These are phyloP conservation scores for Ochotona princeps DNA, from an alignment of 2,113 vertebrate species.

Conservation along the genomic window DNA sequence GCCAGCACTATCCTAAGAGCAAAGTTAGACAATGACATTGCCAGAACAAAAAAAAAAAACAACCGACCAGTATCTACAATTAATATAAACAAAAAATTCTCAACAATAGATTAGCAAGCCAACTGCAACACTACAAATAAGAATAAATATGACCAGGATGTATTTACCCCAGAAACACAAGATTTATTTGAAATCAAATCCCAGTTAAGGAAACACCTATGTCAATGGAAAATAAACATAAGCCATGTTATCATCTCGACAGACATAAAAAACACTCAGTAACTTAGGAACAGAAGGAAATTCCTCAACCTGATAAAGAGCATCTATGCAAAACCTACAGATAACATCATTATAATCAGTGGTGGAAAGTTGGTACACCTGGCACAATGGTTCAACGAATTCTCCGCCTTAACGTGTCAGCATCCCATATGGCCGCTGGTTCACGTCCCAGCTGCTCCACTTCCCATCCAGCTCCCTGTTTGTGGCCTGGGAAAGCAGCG, in stretches of 20 bases:
- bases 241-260: neutral
- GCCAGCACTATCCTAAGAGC: neutral
- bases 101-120: neutral
- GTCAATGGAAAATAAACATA: neutral
- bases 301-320: neutral
- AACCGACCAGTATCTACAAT: neutral
- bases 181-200: conserved; percentile 13
- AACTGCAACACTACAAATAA: neutral
- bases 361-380: neutral
- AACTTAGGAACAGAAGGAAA: neutral
- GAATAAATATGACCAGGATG: neutral
- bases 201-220: neutral
- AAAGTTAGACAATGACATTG: neutral
- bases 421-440: too few relatives aligned
- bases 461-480: too few relatives aligned
- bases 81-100: neutral
- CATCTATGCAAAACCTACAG: neutral
- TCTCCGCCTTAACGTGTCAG: too few relatives aligned
- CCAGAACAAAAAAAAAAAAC: neutral
- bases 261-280: neutral
- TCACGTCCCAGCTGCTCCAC: too few relatives aligned
- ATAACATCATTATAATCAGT: neutral
- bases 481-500: too few relatives aligned
- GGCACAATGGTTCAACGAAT: too few relatives aligned
- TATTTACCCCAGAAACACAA: conserved; percentile 3